These are phyloP conservation scores for Synergus gifuensis DNA, from an alignment of 2,888 invertebrate genomes.

Conservation along the genomic window DNA sequence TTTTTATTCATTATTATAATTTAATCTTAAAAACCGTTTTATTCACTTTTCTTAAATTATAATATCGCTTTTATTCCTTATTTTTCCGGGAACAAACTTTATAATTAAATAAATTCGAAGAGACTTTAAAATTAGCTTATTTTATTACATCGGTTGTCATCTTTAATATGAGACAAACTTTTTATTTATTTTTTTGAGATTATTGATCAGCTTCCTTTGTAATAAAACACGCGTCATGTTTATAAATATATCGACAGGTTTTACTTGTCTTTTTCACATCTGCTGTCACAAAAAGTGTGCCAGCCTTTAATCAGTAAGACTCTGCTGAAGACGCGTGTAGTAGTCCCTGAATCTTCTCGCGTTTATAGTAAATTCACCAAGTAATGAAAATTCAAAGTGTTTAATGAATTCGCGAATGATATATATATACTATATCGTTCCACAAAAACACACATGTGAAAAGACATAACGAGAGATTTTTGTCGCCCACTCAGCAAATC, in stretches of 20 bases:
- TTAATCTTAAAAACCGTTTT: no score
- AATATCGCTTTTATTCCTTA: no score
- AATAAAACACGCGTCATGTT: neutral
- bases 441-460: neutral
- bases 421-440: neutral
- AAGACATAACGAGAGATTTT: neutral
- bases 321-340: neutral
- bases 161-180: neutral
- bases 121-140: no score
- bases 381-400: neutral
- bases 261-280: neutral
- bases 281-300: neutral
- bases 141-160: no score
- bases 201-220: neutral
- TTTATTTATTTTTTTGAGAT: neutral
- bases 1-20: no score
- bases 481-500: neutral
- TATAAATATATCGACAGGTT: neutral
- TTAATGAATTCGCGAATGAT: neutral
- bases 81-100: no score
- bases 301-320: slow-evolving; percentile 3
- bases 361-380: neutral
- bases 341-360: neutral
- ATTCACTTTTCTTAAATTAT: no score
- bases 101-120: no score